Conservation (phyloP, 2,888 invertebrate genomes). For the Mellilla xanthometata region DNA sequence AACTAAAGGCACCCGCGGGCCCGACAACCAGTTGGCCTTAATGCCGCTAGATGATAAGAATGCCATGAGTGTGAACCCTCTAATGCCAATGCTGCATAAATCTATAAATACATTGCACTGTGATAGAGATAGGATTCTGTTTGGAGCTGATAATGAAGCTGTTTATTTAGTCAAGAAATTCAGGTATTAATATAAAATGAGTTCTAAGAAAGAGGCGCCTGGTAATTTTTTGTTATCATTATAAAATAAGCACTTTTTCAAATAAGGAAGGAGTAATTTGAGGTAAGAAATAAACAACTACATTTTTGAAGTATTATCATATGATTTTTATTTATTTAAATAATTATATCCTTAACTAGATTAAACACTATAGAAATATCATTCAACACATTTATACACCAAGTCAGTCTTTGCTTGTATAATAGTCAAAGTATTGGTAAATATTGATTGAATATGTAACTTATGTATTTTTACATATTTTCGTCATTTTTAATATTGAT, state of each 20-base stretch:
- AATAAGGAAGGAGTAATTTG: background rate
- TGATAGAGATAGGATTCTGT: slow-evolving; percentile 87
- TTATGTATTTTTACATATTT: slow-evolving; percentile 32
- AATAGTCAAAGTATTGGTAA: slow-evolving; percentile 69
- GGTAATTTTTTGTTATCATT: too few relatives aligned
- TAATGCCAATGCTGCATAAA: slow-evolving; percentile 89
- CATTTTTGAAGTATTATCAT: slow-evolving; percentile 25
- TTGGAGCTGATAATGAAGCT: slow-evolving; percentile 95
- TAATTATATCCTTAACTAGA: slow-evolving; percentile 25
- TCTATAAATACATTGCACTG: slow-evolving; percentile 93
- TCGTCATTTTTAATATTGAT: slow-evolving; percentile 25
- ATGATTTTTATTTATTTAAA: slow-evolving; percentile 33
- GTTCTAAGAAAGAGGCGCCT: too few relatives aligned
- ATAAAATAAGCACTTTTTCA: too few relatives aligned
- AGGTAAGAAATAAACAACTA: slow-evolving; percentile 20
- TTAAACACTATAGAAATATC: slow-evolving; percentile 66
- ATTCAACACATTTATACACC: slow-evolving; percentile 68
- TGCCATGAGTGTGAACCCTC: slow-evolving; percentile 86
- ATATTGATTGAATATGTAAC: slow-evolving; percentile 45
- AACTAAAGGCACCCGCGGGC: slow-evolving; percentile 60
- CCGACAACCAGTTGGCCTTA: slow-evolving; percentile 82
- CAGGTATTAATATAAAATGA: slow-evolving; percentile 55
- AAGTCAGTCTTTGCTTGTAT: slow-evolving; percentile 82
- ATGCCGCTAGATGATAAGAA: slow-evolving; percentile 87
- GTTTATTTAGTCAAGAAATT: slow-evolving; percentile 90